Evolutionary conservation across 2,113 vertebrate species (phyloP).

Genomic region (Gymnogyps californianus): DNA sequence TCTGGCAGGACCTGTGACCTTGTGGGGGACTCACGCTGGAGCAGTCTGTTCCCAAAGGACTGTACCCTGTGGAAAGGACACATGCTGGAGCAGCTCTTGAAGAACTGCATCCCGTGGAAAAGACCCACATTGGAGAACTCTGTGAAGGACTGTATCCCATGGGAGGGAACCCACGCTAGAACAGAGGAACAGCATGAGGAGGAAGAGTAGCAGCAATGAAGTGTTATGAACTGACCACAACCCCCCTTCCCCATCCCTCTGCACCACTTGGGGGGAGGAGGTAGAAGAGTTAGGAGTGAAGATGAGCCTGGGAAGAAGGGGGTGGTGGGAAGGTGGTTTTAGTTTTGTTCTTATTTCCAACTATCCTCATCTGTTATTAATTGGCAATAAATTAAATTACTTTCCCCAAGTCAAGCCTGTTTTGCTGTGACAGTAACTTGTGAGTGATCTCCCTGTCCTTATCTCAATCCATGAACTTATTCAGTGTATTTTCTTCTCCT

Average conservation of each 20-base stretch:
- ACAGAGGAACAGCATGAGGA: neutral
- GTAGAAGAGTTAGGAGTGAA: neutral
- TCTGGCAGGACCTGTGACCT: neutral
- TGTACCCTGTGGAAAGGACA: neutral
- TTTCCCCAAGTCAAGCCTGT: neutral
- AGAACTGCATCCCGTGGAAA: accelerated
- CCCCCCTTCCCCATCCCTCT: accelerated
- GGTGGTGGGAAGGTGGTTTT: neutral
- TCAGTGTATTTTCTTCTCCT: neutral
- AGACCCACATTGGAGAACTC: neutral
- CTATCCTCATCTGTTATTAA: neutral
- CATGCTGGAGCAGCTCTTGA: neutral
- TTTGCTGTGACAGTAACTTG: neutral
- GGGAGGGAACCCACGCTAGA: neutral
- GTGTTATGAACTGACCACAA: neutral
- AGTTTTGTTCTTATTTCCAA: neutral
- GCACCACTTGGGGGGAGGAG: accelerated
- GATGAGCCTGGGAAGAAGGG: neutral
- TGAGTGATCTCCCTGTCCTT: neutral
- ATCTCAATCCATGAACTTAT: neutral
- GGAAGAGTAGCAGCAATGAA: neutral
- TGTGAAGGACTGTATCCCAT: neutral
- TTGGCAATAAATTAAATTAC: neutral
- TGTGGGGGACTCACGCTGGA: accelerated
- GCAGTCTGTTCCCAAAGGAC: neutral